Base-by-base conservation (phyloP, 1,140 invertebrate species). In the Drosophila malerkotliana region DNA sequence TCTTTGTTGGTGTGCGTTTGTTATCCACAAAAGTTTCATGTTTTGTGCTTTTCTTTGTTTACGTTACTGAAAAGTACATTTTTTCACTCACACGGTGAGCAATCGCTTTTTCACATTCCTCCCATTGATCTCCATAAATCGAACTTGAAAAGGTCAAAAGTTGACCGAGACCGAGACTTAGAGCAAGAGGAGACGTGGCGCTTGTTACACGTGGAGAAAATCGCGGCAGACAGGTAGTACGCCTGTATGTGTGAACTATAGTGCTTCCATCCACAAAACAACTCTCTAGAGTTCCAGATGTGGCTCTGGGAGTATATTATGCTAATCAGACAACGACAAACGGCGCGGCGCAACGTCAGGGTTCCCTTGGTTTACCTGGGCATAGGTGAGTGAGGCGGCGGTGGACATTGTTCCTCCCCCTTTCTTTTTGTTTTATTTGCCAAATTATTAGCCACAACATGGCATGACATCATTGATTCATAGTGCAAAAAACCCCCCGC, bases 291-390 rank as follows among this genome's bases (percentile, higher is more conserved):
- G 49, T 60, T 54, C 44, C 71, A 53, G 49, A 88, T 88, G 83
- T 88, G 83, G 83, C 72, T 88, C 72, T 88, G 83, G 79, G 83
- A 88, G 55, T 88, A 77, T 63, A 88, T 88, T 83, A 83, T 88
- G 84, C 48, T 49, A 67, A 79, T 88, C 48, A 83, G 64, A 77
- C 76, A 74, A 10, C 79, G 84, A 2, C 83, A 77, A 18, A 58
- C 49, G 12, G 64, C 28, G 21, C 67, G 79, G 30, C 72, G 64
- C 21, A 88, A 88, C 48, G 83, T 88, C 60, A 58, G 83, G 53
- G 76, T 88, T 59, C 83, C 83, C 18, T 12, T 88, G 21, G 72
- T 88, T 44, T 83, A 88, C 44, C 68, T 88, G 45, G 83, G 83
- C 58, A 68, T 44, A 88, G 83, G 83, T 88, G 79, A 88, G 83